Percentiles rank a stretch among this genome's conserved stretches.
phyloP scores from a whole-genome alignment of 2,797 vertebrate species.

The Sylvilagus floridanus region DNA sequence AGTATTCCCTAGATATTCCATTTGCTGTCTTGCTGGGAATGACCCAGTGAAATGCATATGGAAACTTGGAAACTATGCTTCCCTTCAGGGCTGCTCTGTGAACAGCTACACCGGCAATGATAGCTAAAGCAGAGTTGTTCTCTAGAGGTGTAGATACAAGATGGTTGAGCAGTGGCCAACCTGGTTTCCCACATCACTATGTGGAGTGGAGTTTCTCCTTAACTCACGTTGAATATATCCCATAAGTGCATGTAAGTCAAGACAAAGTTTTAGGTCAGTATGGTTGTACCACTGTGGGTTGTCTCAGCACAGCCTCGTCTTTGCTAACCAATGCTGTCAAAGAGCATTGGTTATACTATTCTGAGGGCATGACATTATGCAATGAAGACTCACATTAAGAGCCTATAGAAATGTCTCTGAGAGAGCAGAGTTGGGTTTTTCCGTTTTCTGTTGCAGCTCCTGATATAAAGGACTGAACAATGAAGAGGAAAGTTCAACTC shows the following conservation, averaged over 20 bases:
- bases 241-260: rapidly evolving
- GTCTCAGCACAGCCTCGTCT: background rate
- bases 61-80: background rate
- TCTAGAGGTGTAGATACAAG: background rate
- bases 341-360: background rate
- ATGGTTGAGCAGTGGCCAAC: too few relatives aligned
- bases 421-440: background rate
- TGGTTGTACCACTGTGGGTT: background rate
- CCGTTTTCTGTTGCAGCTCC: background rate
- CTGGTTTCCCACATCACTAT: background rate
- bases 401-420: background rate
- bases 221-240: background rate
- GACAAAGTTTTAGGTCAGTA: too few relatives aligned
- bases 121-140: too few relatives aligned
- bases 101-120: background rate
- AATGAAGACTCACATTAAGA: background rate
- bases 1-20: background rate
- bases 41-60: background rate
- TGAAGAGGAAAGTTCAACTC: background rate
- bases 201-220: background rate
- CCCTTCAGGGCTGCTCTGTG: background rate
- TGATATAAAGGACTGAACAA: background rate
- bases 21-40: background rate
- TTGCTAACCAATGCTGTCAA: background rate
- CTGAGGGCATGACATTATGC: background rate